These are phyloP conservation scores for Peromyscus polionotus DNA, from an alignment of 2,113 vertebrate genomes.

Conservation along the genomic window DNA sequence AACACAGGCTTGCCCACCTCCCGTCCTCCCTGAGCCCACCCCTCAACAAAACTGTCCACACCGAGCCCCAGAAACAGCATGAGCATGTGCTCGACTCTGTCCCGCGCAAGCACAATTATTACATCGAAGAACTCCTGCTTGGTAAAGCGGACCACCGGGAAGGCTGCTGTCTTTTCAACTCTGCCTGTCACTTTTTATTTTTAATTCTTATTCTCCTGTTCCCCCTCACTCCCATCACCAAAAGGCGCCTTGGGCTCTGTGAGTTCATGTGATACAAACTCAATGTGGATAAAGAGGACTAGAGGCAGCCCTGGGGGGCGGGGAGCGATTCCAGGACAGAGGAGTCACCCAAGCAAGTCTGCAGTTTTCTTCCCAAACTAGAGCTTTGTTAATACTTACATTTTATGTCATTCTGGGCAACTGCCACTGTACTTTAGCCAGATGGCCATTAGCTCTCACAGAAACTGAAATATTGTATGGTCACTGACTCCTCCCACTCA, in stretches of 20 bases:
- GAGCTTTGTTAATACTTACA: slow-evolving; percentile 79
- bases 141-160: slow-evolving; percentile 85
- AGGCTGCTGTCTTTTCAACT: slow-evolving; percentile 85
- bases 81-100: slow-evolving; percentile 86
- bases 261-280: slow-evolving; percentile 82
- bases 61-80: slow-evolving; percentile 84
- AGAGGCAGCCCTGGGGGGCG: slow-evolving; percentile 70
- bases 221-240: slow-evolving; percentile 59
- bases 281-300: slow-evolving; percentile 64
- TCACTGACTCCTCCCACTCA: slow-evolving; percentile 73
- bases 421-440: slow-evolving; percentile 84
- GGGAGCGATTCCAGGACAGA: slow-evolving; percentile 81
- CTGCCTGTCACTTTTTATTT: slow-evolving; percentile 77
- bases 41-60: slow-evolving; percentile 85
- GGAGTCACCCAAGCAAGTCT: slow-evolving; percentile 85
- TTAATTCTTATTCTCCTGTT: slow-evolving; percentile 62
- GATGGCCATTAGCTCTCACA: slow-evolving; percentile 83
- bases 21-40: slow-evolving; percentile 35
- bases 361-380: slow-evolving; percentile 83
- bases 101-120: slow-evolving; percentile 84
- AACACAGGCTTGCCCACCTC: slow-evolving; percentile 85
- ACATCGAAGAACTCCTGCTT: slow-evolving; percentile 85
- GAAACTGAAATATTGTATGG: slow-evolving; percentile 76
- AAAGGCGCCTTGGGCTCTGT: slow-evolving; percentile 71
- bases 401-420: slow-evolving; percentile 85